phyloP scores from a whole-genome alignment of 1,140 invertebrate genomes.

The Aphidius gifuensis region DNA sequence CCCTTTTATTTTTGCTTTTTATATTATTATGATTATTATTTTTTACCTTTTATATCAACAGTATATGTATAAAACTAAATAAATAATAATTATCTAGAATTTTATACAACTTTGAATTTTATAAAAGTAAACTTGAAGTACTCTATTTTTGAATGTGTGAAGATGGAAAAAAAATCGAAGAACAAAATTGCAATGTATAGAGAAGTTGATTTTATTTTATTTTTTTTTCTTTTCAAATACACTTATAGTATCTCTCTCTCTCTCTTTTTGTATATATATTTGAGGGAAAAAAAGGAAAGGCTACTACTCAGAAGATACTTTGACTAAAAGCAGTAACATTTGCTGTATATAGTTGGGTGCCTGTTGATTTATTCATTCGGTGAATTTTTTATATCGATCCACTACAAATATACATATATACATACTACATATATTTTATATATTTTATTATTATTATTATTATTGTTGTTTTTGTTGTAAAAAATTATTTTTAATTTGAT shows the following conservation, averaged over 20 bases:
- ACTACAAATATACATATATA: slow-evolving; percentile 9
- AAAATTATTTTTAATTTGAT: too few species aligned
- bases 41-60: not conserved
- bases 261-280: slow-evolving; percentile 5
- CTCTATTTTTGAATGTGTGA: too few species aligned
- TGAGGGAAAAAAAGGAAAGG: slow-evolving; percentile 19
- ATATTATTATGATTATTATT: not conserved
- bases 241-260: not conserved
- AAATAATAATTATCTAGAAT: too few species aligned
- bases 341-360: slow-evolving; percentile 22
- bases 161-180: too few species aligned
- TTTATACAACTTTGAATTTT: too few species aligned
- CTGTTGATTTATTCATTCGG: slow-evolving; percentile 49
- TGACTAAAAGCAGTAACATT: slow-evolving; percentile 37
- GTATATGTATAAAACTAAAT: too few species aligned
- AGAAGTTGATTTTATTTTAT: too few species aligned
- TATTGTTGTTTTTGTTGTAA: not conserved
- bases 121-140: too few species aligned
- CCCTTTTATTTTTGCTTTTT: slow-evolving; percentile 13
- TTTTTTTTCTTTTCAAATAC: slow-evolving; percentile 5
- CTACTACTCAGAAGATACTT: slow-evolving; percentile 34
- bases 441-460: slow-evolving; percentile 6
- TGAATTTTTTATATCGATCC: slow-evolving; percentile 44
- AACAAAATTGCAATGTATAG: too few species aligned
- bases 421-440: too few species aligned